Evolutionary conservation across 1,140 invertebrate genomes (phyloP).

Genomic region (Solen grandis): DNA sequence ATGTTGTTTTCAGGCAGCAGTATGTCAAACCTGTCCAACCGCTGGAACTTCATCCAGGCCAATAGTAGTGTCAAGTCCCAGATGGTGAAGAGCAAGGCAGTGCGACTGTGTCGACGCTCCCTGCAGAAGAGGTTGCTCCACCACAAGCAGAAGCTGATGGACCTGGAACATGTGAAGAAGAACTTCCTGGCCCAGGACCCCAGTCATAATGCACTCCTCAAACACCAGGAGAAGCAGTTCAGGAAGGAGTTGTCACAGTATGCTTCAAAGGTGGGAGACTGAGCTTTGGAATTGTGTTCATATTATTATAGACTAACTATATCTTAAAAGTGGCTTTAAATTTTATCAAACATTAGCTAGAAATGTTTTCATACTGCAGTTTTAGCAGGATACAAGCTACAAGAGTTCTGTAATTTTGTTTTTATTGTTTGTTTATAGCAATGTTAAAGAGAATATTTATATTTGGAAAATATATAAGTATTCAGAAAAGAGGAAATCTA

Average conservation of each 20-base stretch:
- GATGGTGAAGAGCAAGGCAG: conserved; percentile 58
- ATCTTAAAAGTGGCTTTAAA: too few relatives aligned
- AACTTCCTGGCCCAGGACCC: conserved; percentile 46
- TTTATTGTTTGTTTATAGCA: too few relatives aligned
- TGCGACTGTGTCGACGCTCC: conserved; percentile 84
- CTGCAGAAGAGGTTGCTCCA: conserved; percentile 88
- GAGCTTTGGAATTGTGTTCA: background rate
- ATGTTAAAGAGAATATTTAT: too few relatives aligned
- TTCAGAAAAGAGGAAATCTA: too few relatives aligned
- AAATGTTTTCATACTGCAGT: too few relatives aligned
- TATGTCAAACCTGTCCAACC: conserved; percentile 64
- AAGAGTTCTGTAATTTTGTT: too few relatives aligned
- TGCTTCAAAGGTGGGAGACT: conserved; percentile 77
- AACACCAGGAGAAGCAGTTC: conserved; percentile 84
- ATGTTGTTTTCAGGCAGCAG: too few relatives aligned
- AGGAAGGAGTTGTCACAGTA: conserved; percentile 82
- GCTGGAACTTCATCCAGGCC: conserved; percentile 79
- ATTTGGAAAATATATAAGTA: too few relatives aligned
- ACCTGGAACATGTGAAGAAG: conserved; percentile 83
- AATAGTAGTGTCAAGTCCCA: conserved; percentile 57
- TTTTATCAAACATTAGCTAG: too few relatives aligned
- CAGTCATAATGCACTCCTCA: conserved; percentile 81
- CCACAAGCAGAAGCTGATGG: conserved; percentile 87
- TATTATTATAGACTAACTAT: too few relatives aligned
- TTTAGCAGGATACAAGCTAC: too few relatives aligned